Evolutionary conservation across 2,113 vertebrate species (phyloP).

Genomic region (Mohoua ochrocephala): DNA sequence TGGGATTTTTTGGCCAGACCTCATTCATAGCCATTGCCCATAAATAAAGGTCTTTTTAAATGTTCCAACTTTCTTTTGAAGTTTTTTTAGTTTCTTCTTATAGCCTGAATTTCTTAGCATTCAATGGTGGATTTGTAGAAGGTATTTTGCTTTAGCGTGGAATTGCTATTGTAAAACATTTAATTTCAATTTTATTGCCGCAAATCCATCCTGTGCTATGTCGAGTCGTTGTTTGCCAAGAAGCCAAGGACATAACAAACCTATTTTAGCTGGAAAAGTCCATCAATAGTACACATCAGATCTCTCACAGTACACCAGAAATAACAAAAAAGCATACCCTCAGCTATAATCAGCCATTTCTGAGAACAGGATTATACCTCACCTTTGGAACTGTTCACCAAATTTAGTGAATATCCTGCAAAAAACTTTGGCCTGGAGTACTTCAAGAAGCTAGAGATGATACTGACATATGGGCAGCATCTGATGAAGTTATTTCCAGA

Average conservation of each 20-base stretch:
- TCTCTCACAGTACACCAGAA: neutral
- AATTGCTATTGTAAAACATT: neutral
- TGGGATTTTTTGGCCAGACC: neutral
- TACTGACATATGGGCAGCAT: neutral
- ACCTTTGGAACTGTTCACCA: neutral
- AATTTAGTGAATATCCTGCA: neutral
- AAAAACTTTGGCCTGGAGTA: neutral
- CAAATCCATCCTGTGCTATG: neutral
- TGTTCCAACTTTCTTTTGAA: neutral
- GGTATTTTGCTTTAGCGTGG: neutral
- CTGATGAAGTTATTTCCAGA: neutral
- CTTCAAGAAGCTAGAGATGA: neutral
- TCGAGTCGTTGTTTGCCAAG: neutral
- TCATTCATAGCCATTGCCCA: neutral
- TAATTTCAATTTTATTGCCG: neutral
- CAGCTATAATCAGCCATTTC: neutral
- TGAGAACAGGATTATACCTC: neutral
- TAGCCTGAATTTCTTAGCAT: neutral
- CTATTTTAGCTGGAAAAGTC: neutral
- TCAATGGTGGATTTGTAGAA: neutral
- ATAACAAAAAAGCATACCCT: neutral
- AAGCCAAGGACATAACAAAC: neutral
- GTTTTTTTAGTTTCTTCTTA: neutral
- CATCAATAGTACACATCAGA: neutral
- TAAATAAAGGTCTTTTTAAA: neutral